These are phyloP conservation scores for Silurus lanzhouensis DNA, from an alignment of 2,797 vertebrate species.

Conservation along the genomic window DNA sequence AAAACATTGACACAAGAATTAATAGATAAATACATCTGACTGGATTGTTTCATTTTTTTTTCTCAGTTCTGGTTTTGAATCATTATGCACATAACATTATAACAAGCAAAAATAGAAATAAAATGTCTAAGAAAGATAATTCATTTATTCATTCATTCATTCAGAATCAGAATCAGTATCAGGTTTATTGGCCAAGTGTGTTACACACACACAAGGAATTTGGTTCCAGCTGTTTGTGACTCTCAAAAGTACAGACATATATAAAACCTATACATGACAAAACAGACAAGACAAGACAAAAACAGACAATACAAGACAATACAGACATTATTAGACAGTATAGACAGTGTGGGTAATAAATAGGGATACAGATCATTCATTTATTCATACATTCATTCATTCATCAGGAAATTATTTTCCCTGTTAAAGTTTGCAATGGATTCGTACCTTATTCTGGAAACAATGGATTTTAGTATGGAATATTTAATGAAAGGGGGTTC, in stretches of 20 bases:
- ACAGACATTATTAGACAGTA: no score
- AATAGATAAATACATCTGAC: not conserved
- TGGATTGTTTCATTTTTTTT: not conserved
- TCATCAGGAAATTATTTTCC: not conserved
- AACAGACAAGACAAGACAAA: no score
- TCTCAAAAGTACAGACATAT: no score
- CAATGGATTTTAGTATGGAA: not conserved
- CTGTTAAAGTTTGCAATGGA: not conserved
- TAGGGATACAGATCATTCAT: not conserved
- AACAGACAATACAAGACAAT: no score
- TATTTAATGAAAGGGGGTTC: not conserved
- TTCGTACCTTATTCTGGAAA: not conserved
- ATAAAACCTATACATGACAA: no score
- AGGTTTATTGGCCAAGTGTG: no score
- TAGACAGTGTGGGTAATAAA: no score
- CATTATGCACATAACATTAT: not conserved
- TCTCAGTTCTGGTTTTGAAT: not conserved
- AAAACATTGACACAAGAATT: not conserved
- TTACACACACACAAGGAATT: no score
- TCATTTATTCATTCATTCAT: not conserved
- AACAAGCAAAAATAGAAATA: not conserved
- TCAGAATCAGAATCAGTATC: not conserved
- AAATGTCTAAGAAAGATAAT: not conserved
- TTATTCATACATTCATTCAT: not conserved
- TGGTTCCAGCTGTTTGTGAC: no score